Percentiles rank a stretch among this genome's conserved stretches.
phyloP scores from a whole-genome alignment of 2,888 invertebrate genomes.

The Achlya flavicornis region DNA sequence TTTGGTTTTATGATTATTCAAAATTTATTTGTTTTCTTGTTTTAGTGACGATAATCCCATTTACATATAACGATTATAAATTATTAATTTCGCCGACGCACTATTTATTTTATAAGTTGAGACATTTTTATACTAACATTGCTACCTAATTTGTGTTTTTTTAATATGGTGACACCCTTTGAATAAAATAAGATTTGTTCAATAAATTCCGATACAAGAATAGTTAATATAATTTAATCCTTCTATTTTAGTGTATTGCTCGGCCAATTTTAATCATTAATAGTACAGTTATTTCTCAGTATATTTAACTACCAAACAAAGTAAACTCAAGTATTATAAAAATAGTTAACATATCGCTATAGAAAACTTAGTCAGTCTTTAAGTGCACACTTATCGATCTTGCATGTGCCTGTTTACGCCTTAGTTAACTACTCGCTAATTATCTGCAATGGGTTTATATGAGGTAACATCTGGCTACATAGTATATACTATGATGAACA shows the following conservation, averaged over 20 bases:
- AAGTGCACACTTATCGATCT: slow-evolving; percentile 59
- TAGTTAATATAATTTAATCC: too few species aligned
- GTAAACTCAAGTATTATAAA: neutral
- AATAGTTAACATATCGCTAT: slow-evolving; percentile 21
- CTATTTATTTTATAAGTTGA: too few species aligned
- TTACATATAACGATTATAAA: too few species aligned
- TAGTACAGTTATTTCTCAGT: neutral
- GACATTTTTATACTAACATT: too few species aligned
- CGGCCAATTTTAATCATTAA: too few species aligned
- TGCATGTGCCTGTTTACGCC: slow-evolving; percentile 60
- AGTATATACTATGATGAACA: slow-evolving; percentile 15
- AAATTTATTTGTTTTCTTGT: neutral
- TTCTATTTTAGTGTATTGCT: neutral
- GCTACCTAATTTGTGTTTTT: too few species aligned
- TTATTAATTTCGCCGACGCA: too few species aligned
- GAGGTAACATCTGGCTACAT: slow-evolving; percentile 33
- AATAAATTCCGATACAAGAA: too few species aligned
- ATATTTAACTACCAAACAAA: neutral
- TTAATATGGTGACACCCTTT: too few species aligned
- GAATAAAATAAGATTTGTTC: too few species aligned
- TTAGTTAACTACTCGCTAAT: slow-evolving; percentile 68
- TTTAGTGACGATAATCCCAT: too few species aligned
- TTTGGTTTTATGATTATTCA: neutral
- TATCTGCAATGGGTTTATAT: slow-evolving; percentile 43
- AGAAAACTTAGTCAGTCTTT: slow-evolving; percentile 38